A percentile compares a stretch with the other conserved stretches of the same genome.
Evolutionary conservation across 35 echinoderm and acorn worm genomes (phyloP).

Genomic region (Hemicentrotus pulcherrimus): DNA sequence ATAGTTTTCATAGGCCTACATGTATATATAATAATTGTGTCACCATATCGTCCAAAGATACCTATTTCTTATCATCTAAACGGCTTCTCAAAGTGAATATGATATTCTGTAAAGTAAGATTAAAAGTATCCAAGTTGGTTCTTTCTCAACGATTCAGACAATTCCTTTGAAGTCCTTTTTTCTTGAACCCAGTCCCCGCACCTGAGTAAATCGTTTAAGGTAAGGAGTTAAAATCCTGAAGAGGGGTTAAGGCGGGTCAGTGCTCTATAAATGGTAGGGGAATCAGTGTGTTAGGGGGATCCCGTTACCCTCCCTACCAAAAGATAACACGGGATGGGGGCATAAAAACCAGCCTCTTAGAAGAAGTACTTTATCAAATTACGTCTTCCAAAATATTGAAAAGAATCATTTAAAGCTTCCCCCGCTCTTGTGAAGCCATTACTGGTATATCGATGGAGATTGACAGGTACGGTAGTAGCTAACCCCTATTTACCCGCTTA

Average conservation of each 20-base stretch:
- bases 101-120: neutral
- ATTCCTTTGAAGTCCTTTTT: neutral
- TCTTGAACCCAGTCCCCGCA: neutral
- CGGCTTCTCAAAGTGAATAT: neutral
- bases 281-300: neutral
- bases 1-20: too few species aligned
- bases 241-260: conserved; percentile 33
- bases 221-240: neutral
- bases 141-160: neutral
- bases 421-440: conserved; percentile 21
- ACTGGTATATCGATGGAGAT: conserved; percentile 33
- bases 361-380: conserved; percentile 40
- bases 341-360: conserved; percentile 1
- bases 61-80: too few species aligned
- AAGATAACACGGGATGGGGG: conserved; percentile 42
- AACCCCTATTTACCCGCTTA: conserved; percentile 52
- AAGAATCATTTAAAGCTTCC: conserved; percentile 1
- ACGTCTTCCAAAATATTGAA: conserved; percentile 26
- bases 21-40: too few species aligned
- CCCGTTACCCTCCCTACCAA: conserved; percentile 24
- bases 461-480: conserved; percentile 37
- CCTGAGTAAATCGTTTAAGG: conserved; percentile 20
- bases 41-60: too few species aligned
- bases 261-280: conserved; percentile 7
- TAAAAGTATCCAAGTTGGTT: neutral